Conservation (phyloP, 2,113 vertebrate genomes). For the Mastomys coucha region DNA sequence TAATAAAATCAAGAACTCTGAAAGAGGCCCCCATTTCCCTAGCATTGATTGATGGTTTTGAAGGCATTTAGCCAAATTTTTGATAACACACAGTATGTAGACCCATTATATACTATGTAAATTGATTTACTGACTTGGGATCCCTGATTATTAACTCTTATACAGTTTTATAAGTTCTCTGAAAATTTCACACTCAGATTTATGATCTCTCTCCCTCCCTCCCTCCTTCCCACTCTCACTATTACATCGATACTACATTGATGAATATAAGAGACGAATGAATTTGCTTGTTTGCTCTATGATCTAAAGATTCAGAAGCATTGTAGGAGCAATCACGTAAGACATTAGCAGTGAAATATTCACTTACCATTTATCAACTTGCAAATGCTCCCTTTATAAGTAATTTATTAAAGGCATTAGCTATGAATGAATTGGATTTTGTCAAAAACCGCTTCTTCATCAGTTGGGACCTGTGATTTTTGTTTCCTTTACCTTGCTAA, state of each 20-base stretch:
- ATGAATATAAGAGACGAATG: background rate
- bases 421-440: background rate
- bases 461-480: background rate
- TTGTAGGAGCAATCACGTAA: background rate
- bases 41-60: background rate
- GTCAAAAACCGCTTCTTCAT: background rate
- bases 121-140: background rate
- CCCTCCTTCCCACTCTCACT: background rate
- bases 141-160: background rate
- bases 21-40: background rate
- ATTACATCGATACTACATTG: background rate
- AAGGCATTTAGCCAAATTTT: background rate
- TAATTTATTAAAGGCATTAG: background rate
- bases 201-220: background rate
- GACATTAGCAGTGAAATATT: background rate
- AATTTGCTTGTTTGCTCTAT: background rate
- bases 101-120: background rate
- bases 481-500: conserved; percentile 1
- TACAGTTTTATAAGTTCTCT: background rate
- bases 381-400: background rate
- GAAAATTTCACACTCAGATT: background rate
- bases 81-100: background rate
- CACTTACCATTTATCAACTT: background rate
- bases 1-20: background rate
- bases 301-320: background rate